Evolutionary conservation across 2,888 invertebrate genomes (phyloP), one percentile per base, ranked within the genome.

Genomic region (Coelogynopora nodosa): DNA sequence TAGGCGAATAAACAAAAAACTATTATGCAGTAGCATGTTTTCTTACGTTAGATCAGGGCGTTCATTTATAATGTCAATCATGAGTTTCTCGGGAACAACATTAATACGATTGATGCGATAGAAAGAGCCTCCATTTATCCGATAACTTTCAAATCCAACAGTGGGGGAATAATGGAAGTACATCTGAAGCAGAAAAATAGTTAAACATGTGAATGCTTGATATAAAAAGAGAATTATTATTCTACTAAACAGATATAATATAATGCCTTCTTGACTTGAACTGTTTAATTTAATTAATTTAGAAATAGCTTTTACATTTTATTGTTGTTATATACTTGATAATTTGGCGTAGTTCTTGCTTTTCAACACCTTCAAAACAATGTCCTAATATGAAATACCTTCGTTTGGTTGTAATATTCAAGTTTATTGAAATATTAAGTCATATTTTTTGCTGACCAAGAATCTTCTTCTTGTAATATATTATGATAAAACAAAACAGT

Each of bases 121-220:
- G 2, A 85, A 1, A 1, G 85, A 85, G 10, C 85, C 85, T 23
- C 84, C 74, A 2, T 23, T n/a, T 28, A 85, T 10, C n/a, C 2
- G 10, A 1, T 85, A 2, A 84, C 74, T 82, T 82, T 81, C 67
- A 23, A 85, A 84, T 67, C 29, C 74, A 28, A 82, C 27, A 23
- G 26, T 28, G 29, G 85, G 85, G 1, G 85, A 85, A 29, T 81
- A 85, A 29, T 85, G 85, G 80, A 82, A 85, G 29, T 82, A 85
- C 2, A 85, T 27, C 85, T 85, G 80, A 74, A 84, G n/a, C n/a
- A n/a, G n/a, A n/a, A n/a, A n/a, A 5, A 26, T n/a, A 5, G 31
- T 10, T 26, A 30, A 23, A 13, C 10, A 67, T 67, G n/a, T 13
- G 67, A 67, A 67, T 13, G n/a, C 10, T 13, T 67, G 10, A 67